Base-by-base conservation (phyloP, 1,140 invertebrate species). In the Medauroidea extradentata region DNA sequence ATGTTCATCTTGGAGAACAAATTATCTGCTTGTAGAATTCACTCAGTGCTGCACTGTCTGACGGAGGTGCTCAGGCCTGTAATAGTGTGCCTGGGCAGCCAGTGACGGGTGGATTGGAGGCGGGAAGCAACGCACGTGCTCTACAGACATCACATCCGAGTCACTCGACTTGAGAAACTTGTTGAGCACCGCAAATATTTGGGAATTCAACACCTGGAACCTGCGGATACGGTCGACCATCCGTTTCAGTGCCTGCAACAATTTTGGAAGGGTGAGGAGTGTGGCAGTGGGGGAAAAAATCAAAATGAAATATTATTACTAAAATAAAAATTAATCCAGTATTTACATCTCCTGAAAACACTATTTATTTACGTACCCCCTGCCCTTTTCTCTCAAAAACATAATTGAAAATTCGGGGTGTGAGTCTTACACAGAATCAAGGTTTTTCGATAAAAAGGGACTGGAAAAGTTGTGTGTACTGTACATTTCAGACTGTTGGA, bases 131-230 rank as follows among this genome's bases (percentile, higher is more conserved):
- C 94, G 84, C 9, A 98, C 95, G 73, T 98, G 95, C 75, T 98
- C 95, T 11, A 97, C 92, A 23, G 93, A 93, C 52, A 91, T 85
- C 44, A 88, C 86, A 69, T 94, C 88, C 58, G 85, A 85, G 66
- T 93, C 91, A 60, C 86, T 85, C 27, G 74, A 75, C 70, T 92
- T 93, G 34, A 99, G 79, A 78, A 96, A 98, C 74, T 98, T 97
- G 75, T 96, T 95, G 25, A 99, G 81, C 42, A 96, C 91, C 18
- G 95, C 92, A 79, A 99, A 99, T 59, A 99, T 98, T 79, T 99
- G 96, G 48, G 94, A 97, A 78, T 99, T 99, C 42, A 99, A 79
- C 58, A 99, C 94, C 81, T 99, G 96, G 77, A 99, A 98, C 56
- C 96, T 85, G 52, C 96, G 83, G 66, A 99, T 97, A 63, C 97